These are phyloP conservation scores for Lasioglossum morio DNA, from an alignment of 2,888 invertebrate genomes.

Conservation along the genomic window DNA sequence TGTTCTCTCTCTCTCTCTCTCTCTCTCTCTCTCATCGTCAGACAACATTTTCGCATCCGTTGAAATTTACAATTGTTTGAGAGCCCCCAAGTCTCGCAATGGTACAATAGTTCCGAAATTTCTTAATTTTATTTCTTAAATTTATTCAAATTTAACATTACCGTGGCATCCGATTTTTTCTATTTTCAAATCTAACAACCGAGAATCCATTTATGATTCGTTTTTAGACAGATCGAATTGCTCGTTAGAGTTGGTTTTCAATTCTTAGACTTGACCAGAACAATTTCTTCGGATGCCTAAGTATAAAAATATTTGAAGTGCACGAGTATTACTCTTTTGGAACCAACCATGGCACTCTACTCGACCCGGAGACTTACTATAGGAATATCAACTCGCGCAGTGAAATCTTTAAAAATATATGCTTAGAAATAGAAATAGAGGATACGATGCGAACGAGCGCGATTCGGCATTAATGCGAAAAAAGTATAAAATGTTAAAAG, in stretches of 20 bases:
- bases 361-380: slow-evolving; percentile 9
- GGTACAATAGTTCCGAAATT: slow-evolving; percentile 1
- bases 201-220: neutral
- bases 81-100: neutral
- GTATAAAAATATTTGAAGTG: slow-evolving; percentile 20
- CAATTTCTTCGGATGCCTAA: neutral
- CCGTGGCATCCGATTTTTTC: neutral
- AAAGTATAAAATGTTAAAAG: slow-evolving; percentile 11
- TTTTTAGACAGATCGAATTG: neutral
- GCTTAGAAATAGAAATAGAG: neutral
- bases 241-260: neutral
- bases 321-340: slow-evolving; percentile 33
- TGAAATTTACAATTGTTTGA: neutral
- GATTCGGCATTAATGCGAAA: neutral
- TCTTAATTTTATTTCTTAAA: slow-evolving; percentile 9
- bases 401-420: slow-evolving; percentile 11
- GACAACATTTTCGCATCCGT: slow-evolving; percentile 32
- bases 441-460: slow-evolving; percentile 15
- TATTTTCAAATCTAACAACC: slow-evolving; percentile 26
- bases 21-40: neutral
- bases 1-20: neutral
- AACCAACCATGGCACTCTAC: slow-evolving; percentile 33
- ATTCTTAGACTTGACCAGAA: slow-evolving; percentile 11
- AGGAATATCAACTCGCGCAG: slow-evolving; percentile 31
- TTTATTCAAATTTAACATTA: slow-evolving; percentile 28